A percentile compares a stretch with the other conserved stretches of the same genome.
phyloP scores from a whole-genome alignment of 2,888 invertebrate genomes.

The Cephus rjabovi region DNA sequence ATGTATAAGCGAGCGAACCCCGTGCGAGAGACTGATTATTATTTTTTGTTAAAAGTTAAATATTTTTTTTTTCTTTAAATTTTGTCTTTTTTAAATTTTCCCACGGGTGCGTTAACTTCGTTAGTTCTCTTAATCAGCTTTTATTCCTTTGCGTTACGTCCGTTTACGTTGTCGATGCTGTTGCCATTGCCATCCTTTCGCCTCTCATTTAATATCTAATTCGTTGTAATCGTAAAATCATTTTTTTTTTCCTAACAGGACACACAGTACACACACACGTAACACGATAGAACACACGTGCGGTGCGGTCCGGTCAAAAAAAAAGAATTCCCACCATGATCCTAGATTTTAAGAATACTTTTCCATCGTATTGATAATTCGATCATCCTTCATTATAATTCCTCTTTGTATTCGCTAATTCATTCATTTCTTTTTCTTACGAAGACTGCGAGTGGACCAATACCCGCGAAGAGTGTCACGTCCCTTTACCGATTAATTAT shows the following conservation, averaged over 20 bases:
- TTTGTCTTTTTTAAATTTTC: background rate
- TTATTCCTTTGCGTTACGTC: background rate
- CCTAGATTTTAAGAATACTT: background rate
- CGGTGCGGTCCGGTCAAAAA: background rate
- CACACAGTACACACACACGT: background rate
- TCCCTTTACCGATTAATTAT: background rate
- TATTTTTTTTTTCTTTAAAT: no score
- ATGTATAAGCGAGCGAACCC: background rate
- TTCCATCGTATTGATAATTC: background rate
- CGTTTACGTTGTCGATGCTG: background rate
- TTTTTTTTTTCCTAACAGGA: background rate
- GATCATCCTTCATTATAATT: background rate
- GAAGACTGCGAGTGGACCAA: background rate
- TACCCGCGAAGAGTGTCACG: background rate
- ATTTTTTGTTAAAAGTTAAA: background rate
- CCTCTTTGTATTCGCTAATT: background rate
- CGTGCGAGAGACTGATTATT: background rate
- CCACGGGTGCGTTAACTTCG: background rate
- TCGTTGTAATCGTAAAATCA: background rate
- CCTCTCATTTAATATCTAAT: background rate
- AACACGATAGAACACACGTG: background rate
- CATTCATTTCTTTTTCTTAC: background rate
- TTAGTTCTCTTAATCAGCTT: background rate
- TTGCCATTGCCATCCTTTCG: background rate
- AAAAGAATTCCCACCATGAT: background rate